Base-by-base conservation (phyloP, 2,113 vertebrate genomes). In the Hippocampus mohnikei region DNA sequence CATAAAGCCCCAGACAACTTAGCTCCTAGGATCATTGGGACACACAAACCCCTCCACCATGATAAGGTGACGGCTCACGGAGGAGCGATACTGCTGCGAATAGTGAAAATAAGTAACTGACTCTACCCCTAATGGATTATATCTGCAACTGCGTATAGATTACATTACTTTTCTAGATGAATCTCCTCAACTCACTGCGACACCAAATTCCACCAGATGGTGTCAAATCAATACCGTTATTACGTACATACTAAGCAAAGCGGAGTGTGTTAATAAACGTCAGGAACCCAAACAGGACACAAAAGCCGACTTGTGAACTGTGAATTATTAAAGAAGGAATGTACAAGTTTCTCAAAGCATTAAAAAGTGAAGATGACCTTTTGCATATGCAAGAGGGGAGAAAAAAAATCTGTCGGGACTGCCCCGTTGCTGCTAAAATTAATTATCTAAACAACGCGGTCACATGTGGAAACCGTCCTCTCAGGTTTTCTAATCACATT, bases 401-500 rank as follows among this genome's bases (percentile, higher is more conserved):
- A 41, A 40, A 62, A 62, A 41, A 15, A 13, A 37, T 63, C 41
- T 23, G 15, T 16, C 1, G 5, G 63, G 13, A 11, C 8, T 65
- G 42, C 15, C 2, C 58, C 58, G 7, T 9, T 8, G 5, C 44
- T 66, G 48, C 66, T 23, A 16, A 70, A 75, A 72, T 58, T 55
- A 71, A 59, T 60, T 25, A 60, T 74, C 50, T 66, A 52, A 69
- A 29, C 46, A n/a, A 23, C 21, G 16, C 58, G 27, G 27, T 60
- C 27, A 69, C 48, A 66, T 66, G 33, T 33, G 12, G 33, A 25
- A 63, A 18, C 53, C 75, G 73, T 81, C 74, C 69, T 77, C 69
- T 77, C 46, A 72, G 84, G 80, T 86, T 88, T 88, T 87, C 66
- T 85, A 87, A 85, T 89, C 81, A 87, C 81, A 82, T 87, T 85